Base-by-base conservation (phyloP, 2,797 vertebrate genomes). In the Esox lucius region DNA sequence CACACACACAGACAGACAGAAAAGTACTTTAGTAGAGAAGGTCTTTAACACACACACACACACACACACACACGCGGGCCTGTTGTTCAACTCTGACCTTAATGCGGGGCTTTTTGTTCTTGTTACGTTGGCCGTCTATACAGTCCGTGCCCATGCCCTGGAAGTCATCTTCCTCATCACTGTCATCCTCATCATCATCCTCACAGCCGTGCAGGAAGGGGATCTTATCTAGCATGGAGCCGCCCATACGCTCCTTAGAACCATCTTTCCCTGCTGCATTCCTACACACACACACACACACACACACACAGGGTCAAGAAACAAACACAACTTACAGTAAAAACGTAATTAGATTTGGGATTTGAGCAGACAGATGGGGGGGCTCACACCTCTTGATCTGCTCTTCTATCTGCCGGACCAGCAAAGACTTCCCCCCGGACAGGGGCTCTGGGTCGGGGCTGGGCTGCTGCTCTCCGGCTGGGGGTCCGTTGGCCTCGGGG, bases 321-420 rank as follows among this genome's bases (percentile, higher is more conserved):
- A 65, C 9, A 73, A 22, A 73, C 72, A 73, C 61, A 73, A 73
- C 35, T 9, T 3, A n/a, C 8, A 22, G 56, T 22, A 12, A 46
- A 39, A 53, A 62, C 71, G 31, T n/a, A n/a, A 31, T 74, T n/a
- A 70, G 15, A 73, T 49, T 66, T 11, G 39, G 4, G 11, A 46
- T 46, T 12, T 2, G 11, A 46, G 42, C 42, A 8, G 42, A 7
- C 11, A 2, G 2, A 9, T 12, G 35, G 42, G 8, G 1, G 17
- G 65, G 28, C 3, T 83, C 89, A 92, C 83, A 96, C 96, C 96
- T 95, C 87, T 96, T 96, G 80, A 97, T 97, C 87, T 97, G 96
- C 77, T 97, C 96, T 80, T 97, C 96, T 17, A 97, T 97, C 89
- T 97, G 96, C 73, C 94, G 93, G 83, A 96, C 95, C 80, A 97